Percentiles rank a stretch among this genome's conserved stretches.
These are phyloP conservation scores for Merops nubicus DNA, from an alignment of 2,113 vertebrate species.

Conservation along the genomic window DNA sequence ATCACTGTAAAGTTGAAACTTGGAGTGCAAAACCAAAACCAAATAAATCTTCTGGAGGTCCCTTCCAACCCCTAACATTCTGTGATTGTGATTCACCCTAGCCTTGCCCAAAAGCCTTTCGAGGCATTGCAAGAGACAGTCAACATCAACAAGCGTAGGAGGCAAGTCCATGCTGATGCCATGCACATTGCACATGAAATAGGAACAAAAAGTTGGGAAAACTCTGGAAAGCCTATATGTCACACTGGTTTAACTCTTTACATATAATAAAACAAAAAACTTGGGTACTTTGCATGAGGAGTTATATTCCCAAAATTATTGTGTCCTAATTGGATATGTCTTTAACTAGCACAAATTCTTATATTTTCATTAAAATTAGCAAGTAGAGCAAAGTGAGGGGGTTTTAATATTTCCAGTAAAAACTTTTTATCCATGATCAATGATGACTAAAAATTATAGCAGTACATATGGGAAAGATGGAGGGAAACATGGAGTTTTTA, in stretches of 20 bases:
- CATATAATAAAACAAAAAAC: not conserved
- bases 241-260: rapidly evolving
- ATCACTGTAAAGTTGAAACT: not conserved
- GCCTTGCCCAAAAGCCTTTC: not conserved
- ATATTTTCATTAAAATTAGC: not conserved
- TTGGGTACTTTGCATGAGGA: not conserved
- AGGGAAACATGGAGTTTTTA: not conserved
- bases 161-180: not conserved
- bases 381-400: rapidly evolving
- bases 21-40: not conserved
- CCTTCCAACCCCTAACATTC: no score
- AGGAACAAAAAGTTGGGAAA: not conserved
- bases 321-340: not conserved
- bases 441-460: not conserved
- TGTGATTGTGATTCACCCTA: no score
- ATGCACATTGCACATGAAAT: rapidly evolving
- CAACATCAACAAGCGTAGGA: not conserved
- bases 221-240: not conserved
- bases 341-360: not conserved
- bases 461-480: not conserved
- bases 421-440: not conserved
- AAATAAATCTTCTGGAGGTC: not conserved
- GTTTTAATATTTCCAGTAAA: not conserved
- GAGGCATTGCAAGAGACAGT: not conserved
- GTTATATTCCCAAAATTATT: not conserved